These are phyloP conservation scores for Elegia similella DNA, from an alignment of 2,888 invertebrate species.

Conservation along the genomic window DNA sequence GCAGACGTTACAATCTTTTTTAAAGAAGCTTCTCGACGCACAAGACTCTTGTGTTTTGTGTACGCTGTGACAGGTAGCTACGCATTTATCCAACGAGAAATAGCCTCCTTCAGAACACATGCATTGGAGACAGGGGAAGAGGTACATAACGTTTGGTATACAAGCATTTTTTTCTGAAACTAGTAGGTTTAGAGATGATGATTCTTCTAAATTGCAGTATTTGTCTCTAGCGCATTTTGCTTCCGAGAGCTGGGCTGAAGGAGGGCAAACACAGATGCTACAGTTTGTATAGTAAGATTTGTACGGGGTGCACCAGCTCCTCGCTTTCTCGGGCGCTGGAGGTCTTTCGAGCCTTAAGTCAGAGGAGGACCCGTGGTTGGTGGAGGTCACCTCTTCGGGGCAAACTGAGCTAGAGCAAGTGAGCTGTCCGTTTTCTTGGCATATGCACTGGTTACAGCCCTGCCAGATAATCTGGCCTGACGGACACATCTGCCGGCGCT, in stretches of 20 bases:
- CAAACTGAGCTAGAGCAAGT: constrained; percentile 52
- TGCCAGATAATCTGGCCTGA: constrained; percentile 59
- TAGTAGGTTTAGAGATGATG: constrained; percentile 25
- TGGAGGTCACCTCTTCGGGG: constrained; percentile 27
- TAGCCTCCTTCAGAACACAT: constrained; percentile 57
- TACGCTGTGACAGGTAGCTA: constrained; percentile 50
- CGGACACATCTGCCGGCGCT: constrained; percentile 44
- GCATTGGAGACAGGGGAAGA: constrained; percentile 64
- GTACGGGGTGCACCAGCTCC: constrained; percentile 55
- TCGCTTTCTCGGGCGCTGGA: not conserved
- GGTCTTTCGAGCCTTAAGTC: not conserved
- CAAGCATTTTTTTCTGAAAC: constrained; percentile 44
- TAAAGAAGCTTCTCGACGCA: constrained; percentile 53
- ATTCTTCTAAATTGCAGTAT: constrained; percentile 45
- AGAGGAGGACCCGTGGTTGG: not conserved
- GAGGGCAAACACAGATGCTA: constrained; percentile 63
- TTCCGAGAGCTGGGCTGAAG: constrained; percentile 53
- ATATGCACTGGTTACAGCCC: constrained; percentile 64
- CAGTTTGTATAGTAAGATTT: constrained; percentile 64
- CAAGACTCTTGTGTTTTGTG: constrained; percentile 38
- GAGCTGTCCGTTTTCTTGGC: constrained; percentile 54
- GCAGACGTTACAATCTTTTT: constrained; percentile 58
- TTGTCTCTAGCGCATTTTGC: constrained; percentile 60
- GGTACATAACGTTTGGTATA: constrained; percentile 66
- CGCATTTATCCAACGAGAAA: constrained; percentile 56